Evolutionary conservation across 1,140 invertebrate species (phyloP).

Genomic region (Zaprionus camerounensis): DNA sequence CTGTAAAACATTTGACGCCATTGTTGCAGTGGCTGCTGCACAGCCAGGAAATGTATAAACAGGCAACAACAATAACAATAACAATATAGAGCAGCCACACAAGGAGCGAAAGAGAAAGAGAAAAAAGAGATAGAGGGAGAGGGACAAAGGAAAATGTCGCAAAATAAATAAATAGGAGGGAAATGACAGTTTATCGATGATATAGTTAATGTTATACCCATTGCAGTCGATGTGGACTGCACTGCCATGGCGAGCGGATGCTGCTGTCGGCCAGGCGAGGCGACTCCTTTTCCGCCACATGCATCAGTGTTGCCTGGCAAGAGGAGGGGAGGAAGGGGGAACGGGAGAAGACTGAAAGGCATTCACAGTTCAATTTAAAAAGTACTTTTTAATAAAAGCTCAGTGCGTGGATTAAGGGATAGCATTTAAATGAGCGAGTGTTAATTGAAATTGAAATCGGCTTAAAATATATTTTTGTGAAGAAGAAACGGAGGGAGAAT

Average conservation of each 20-base stretch:
- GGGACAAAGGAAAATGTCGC: conserved; percentile 29
- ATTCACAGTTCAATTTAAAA: background rate
- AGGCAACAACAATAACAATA: conserved; percentile 36
- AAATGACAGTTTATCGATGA: conserved; percentile 73
- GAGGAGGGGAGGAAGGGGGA: background rate
- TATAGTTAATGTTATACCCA: conserved; percentile 69
- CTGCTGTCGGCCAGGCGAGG: background rate
- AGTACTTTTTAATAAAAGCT: background rate
- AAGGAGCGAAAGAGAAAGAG: background rate
- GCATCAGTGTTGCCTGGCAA: background rate
- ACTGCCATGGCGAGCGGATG: background rate
- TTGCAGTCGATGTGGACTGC: conserved; percentile 7
- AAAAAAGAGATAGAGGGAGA: background rate
- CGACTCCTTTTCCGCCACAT: background rate
- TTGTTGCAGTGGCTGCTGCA: conserved; percentile 53
- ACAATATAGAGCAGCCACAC: conserved; percentile 23
- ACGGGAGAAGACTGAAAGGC: background rate
- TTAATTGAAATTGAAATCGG: conserved; percentile 5
- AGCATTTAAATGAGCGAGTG: background rate
- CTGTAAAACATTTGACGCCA: conserved; percentile 79
- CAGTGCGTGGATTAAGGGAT: background rate
- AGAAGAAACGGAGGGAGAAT: background rate
- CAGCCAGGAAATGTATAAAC: conserved; percentile 65
- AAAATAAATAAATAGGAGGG: conserved; percentile 58
- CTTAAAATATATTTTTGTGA: conserved; percentile 1